A percentile compares a stretch with the other conserved stretches of the same genome.
Conservation (phyloP, 2,113 vertebrate species). For the Sinosuthora webbiana region DNA sequence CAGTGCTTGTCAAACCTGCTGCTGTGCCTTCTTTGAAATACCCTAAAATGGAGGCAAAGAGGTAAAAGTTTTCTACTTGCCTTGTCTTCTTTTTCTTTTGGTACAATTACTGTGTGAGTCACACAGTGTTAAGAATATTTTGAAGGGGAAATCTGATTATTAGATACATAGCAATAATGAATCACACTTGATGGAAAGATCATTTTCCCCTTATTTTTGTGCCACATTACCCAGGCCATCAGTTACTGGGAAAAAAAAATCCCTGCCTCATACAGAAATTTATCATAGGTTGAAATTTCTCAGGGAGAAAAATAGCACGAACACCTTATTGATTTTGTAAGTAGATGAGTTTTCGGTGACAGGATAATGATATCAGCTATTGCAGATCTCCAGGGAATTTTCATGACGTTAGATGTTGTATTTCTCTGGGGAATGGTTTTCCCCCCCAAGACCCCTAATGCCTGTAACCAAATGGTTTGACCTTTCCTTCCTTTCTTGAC, state of each 20-base stretch:
- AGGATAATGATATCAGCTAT: not conserved
- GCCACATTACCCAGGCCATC: not conserved
- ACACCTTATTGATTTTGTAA: not conserved
- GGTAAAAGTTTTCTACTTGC: not conserved
- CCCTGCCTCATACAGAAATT: not conserved
- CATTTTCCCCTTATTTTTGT: not conserved
- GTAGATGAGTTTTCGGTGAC: not conserved
- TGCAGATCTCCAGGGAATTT: not conserved
- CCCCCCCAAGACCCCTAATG: too few relatives aligned
- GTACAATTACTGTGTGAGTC: not conserved
- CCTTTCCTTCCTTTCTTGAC: too few relatives aligned
- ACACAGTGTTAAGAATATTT: slow-evolving; percentile 13
- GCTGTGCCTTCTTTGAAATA: not conserved
- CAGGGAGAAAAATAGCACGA: not conserved
- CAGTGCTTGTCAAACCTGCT: not conserved
- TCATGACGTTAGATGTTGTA: not conserved
- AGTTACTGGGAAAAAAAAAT: not conserved
- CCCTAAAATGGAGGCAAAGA: not conserved
- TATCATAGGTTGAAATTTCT: not conserved
- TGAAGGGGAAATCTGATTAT: slow-evolving; percentile 20
- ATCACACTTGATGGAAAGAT: not conserved
- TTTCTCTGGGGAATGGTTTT: too few relatives aligned
- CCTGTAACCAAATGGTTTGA: too few relatives aligned
- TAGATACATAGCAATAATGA: slow-evolving; percentile 2
- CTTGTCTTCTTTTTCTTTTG: not conserved